These are phyloP conservation scores for Alectoris magna DNA, from an alignment of 2,797 vertebrate genomes.

Conservation along the genomic window DNA sequence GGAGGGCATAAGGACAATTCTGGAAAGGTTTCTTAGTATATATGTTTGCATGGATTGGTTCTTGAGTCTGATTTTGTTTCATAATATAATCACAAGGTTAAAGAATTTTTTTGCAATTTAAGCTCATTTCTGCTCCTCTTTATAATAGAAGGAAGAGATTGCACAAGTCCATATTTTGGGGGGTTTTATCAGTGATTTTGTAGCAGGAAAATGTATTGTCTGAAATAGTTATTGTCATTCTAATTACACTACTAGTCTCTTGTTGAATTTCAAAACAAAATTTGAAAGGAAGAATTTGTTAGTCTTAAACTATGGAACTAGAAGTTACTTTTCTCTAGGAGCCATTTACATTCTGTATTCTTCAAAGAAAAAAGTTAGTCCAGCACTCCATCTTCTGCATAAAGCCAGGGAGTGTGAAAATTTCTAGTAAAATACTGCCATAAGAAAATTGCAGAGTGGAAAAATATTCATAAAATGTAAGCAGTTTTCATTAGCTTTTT, in stretches of 20 bases:
- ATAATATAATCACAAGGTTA: not conserved
- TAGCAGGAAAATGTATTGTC: not conserved
- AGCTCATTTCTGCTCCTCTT: not conserved
- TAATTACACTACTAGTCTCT: not conserved
- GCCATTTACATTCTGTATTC: not conserved
- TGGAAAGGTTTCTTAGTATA: not conserved
- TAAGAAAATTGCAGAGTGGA: not conserved
- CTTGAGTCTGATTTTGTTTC: not conserved
- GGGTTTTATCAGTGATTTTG: not conserved
- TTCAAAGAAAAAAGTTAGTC: not conserved
- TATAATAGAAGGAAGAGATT: not conserved
- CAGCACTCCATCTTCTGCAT: not conserved
- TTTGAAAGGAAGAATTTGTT: not conserved
- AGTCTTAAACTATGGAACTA: not conserved
- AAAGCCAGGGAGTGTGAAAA: not conserved
- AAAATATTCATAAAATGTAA: not conserved
- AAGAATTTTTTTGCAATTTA: not conserved
- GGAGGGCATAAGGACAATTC: not conserved
- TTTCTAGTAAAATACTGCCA: not conserved
- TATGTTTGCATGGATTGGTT: not conserved
- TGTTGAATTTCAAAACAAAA: not conserved
- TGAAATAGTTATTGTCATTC: not conserved
- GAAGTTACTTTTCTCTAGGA: fast-evolving
- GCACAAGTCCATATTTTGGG: not conserved
- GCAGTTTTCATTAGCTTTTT: not conserved